Evolutionary conservation across 92 coral and sea anemone genomes (phyloP).

Genomic region (Umimayanthus chanpuru): DNA sequence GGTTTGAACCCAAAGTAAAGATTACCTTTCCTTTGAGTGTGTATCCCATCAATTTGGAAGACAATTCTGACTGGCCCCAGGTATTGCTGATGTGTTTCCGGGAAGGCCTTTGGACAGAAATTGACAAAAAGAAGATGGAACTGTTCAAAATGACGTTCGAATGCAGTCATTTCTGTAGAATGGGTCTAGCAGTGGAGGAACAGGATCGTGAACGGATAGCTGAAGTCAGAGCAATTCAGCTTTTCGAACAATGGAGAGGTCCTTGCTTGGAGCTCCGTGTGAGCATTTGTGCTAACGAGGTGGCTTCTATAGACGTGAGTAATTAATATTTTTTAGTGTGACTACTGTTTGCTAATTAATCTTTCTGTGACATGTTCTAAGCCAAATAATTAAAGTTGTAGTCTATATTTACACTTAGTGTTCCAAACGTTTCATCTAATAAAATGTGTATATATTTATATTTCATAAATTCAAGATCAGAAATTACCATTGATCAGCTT

Average conservation of each 20-base stretch:
- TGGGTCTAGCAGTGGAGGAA: not conserved
- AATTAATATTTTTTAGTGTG: not conserved
- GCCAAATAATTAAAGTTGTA: no score
- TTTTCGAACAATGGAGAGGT: not conserved
- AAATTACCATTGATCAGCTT: no score
- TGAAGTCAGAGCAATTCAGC: not conserved
- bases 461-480: no score
- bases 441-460: no score
- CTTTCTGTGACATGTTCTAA: no score
- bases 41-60: constrained; percentile 5
- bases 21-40: not conserved
- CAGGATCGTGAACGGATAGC: not conserved
- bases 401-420: no score
- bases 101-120: not conserved
- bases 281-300: not conserved
- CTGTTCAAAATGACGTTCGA: not conserved
- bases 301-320: not conserved
- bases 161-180: not conserved
- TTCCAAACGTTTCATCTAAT: no score
- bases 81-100: not conserved
- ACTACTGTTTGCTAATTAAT: not conserved
- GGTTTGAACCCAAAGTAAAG: constrained; percentile 9
- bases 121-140: not conserved
- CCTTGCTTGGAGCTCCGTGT: not conserved
- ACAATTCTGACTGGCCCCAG: not conserved